Conservation (phyloP, 1,140 invertebrate species). For the Pygmarrhopalites habei region DNA sequence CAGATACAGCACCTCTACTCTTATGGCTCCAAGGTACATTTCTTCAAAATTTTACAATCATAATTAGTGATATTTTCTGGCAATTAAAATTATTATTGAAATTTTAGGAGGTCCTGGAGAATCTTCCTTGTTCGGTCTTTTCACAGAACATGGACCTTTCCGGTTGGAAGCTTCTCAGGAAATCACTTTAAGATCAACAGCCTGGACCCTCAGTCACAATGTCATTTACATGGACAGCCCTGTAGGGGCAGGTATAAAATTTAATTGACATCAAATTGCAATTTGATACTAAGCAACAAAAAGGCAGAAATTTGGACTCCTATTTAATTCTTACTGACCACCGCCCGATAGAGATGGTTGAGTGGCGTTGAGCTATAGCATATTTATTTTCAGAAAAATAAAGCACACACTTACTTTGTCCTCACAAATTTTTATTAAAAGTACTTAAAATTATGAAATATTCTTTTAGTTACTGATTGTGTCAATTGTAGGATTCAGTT, state of each 20-base stretch:
- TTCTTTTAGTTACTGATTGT: no score
- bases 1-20: constrained; percentile 45
- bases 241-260: constrained; percentile 46
- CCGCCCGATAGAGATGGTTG: no score
- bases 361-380: no score
- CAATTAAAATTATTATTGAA: no score
- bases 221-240: constrained; percentile 53
- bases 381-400: no score
- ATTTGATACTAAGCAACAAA: no score
- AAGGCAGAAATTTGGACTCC: no score
- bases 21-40: constrained; percentile 53
- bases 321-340: no score
- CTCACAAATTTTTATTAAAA: not conserved
- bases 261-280: not conserved
- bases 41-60: no score
- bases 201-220: constrained; percentile 48
- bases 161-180: constrained; percentile 43
- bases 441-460: no score
- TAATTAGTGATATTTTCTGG: no score
- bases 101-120: constrained; percentile 57
- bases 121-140: constrained; percentile 50
- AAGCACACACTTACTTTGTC: not conserved
- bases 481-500: constrained; percentile 41
- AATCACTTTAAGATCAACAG: constrained; percentile 40
- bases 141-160: constrained; percentile 50